A percentile compares a stretch with the other conserved stretches of the same genome.
Evolutionary conservation across 2,113 vertebrate species (phyloP).

Genomic region (Phocoena phocoena): DNA sequence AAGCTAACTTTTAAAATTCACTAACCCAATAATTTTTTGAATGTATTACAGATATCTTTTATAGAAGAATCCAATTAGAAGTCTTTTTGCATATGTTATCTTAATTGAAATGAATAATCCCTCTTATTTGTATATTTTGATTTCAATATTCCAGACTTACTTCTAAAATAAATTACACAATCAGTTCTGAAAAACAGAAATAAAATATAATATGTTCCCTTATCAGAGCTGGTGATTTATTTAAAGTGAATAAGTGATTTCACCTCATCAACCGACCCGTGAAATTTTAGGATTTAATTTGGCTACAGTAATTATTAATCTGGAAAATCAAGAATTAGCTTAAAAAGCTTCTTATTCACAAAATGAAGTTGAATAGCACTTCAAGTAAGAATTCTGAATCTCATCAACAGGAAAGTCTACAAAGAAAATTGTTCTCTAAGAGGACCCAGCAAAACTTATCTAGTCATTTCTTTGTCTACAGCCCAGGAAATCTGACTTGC

Average conservation of each 20-base stretch:
- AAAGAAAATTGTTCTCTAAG: background rate
- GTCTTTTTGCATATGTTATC: background rate
- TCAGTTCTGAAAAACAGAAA: conserved; percentile 12
- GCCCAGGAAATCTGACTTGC: background rate
- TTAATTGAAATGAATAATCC: background rate
- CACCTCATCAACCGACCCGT: background rate
- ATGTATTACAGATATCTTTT: background rate
- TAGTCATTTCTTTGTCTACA: background rate
- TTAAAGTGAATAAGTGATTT: background rate
- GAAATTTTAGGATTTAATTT: background rate
- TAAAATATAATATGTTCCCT: background rate
- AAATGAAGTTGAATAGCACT: background rate
- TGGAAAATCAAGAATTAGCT: conserved; percentile 20
- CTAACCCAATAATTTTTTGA: background rate
- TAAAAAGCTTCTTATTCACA: background rate
- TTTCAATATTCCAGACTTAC: background rate
- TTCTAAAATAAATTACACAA: conserved; percentile 23
- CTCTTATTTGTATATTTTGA: background rate
- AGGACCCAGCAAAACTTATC: background rate
- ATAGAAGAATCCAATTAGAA: background rate
- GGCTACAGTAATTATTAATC: background rate
- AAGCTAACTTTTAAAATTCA: background rate
- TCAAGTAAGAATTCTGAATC: background rate
- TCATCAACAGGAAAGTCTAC: background rate
- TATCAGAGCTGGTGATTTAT: background rate